Base-by-base conservation (phyloP, 2,113 vertebrate species). In the Oncorhynchus clarkii region DNA sequence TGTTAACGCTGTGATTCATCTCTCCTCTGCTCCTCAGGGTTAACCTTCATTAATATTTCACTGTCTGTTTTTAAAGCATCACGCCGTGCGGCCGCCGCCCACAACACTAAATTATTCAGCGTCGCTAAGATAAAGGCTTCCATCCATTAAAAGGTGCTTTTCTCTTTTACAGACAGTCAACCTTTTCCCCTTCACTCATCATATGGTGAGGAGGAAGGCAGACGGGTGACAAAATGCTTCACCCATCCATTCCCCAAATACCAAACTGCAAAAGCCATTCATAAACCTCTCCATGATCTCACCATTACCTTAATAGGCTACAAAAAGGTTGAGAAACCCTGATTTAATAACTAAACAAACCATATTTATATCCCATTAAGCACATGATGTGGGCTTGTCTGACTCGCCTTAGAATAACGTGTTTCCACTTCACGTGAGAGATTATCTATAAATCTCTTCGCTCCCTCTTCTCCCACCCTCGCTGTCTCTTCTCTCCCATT, bases 21-120 rank as follows among this genome's bases (percentile, higher is more conserved):
- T 91, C 79, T 82, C 87, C 85, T 18, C 45, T n/a, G 74, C 70
- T 87, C 76, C 86, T 77, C 73, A 70, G 91, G 91, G 87, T 80
- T 92, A 90, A 91, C 90, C 91, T 92, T 93, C 90, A 94, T 94
- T 88, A 94, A 94, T 94, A 92, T 94, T 94, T 94, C 86, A 93
- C 78, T 70, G 60, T 87, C 84, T 80, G 85, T 92, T 93, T 93
- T 92, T 91, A 89, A 93, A 93, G 92, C 91, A 92, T 90, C 86
- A 86, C 78, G 66, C 87, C 79, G 75, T 70, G 73, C 79, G 73
- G 14, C 51, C 16, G 51, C 51, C 74, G 16, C 51, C 51, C 51
- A 54, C 13, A 54, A 86, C 68, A 79, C 82, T 94, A 90, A 94
- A 93, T 94, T 86, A 94, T 94, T 93, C 89, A 94, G 80, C 18